Conservation (phyloP, 2,888 invertebrate genomes). For the Dione vanillae region DNA sequence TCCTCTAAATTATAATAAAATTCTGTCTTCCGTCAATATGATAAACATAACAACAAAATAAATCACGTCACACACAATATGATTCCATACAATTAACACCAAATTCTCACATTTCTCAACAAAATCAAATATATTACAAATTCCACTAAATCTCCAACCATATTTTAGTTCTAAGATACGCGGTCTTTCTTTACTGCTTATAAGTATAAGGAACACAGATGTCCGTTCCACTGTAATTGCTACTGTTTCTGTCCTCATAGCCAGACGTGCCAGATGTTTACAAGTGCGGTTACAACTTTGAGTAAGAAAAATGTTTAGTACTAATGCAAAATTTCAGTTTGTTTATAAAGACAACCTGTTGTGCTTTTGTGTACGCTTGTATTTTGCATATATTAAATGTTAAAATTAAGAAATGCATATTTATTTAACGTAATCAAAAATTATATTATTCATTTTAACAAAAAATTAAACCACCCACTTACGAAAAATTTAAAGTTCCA, state of each 20-base stretch:
- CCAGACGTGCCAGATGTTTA: conserved; percentile 73
- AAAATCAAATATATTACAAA: conserved; percentile 27
- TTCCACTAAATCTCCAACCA: background rate
- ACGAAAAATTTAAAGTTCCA: too few relatives aligned
- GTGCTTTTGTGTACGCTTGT: background rate
- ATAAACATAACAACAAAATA: too few relatives aligned
- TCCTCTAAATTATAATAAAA: too few relatives aligned
- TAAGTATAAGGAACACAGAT: conserved; percentile 74
- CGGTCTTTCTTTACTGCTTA: conserved; percentile 71
- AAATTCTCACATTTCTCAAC: background rate
- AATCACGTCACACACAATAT: too few relatives aligned
- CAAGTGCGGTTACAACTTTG: conserved; percentile 59
- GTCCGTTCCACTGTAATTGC: conserved; percentile 73
- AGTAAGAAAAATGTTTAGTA: conserved; percentile 44
- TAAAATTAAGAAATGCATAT: background rate
- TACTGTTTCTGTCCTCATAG: conserved; percentile 67
- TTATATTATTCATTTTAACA: too few relatives aligned
- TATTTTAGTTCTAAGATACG: conserved; percentile 45
- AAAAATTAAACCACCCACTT: too few relatives aligned
- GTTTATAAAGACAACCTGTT: conserved; percentile 21
- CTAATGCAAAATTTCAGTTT: conserved; percentile 43
- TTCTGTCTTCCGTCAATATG: too few relatives aligned
- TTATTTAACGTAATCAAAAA: too few relatives aligned
- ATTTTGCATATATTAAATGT: background rate
- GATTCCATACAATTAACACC: background rate